phyloP scores from a whole-genome alignment of 2,113 vertebrate genomes.

The Antechinus flavipes region DNA sequence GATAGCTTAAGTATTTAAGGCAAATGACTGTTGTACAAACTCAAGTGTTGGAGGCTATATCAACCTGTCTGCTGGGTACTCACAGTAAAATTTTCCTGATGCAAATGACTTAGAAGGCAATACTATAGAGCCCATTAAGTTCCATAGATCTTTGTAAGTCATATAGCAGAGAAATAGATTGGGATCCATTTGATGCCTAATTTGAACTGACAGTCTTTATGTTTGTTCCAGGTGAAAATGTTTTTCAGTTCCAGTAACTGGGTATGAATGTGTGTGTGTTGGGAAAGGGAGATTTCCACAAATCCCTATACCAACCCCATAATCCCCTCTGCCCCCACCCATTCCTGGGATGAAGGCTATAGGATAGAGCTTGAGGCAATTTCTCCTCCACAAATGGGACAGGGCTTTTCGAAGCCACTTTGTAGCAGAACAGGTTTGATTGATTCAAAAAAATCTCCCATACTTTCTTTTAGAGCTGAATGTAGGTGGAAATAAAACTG shows the following conservation, averaged over 20 bases:
- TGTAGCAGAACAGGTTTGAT: background rate
- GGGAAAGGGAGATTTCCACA: slow-evolving; percentile 2
- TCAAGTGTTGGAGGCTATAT: background rate
- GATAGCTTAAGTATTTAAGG: slow-evolving; percentile 33
- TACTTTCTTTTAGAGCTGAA: slow-evolving; percentile 31
- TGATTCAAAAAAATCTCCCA: slow-evolving; percentile 18
- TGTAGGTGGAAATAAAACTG: slow-evolving; percentile 51
- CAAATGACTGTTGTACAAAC: background rate
- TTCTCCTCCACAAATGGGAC: background rate
- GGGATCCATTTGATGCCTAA: slow-evolving; percentile 68
- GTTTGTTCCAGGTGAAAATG: slow-evolving; percentile 47
- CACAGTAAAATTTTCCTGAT: slow-evolving; percentile 45
- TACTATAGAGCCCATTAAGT: slow-evolving; percentile 47
- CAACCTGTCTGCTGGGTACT: background rate
- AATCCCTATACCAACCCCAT: background rate
- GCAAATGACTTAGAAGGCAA: slow-evolving; percentile 47
- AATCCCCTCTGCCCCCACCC: background rate
- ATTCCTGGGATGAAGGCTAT: background rate
- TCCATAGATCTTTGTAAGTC: slow-evolving; percentile 56
- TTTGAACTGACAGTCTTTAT: slow-evolving; percentile 72
- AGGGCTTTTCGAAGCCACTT: background rate
- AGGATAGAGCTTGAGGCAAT: background rate
- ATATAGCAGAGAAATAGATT: slow-evolving; percentile 49
- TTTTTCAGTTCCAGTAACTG: slow-evolving; percentile 4
- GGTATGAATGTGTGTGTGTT: background rate